Evolutionary conservation across 1,140 invertebrate species (phyloP).

Genomic region (Glossosoma conforme): DNA sequence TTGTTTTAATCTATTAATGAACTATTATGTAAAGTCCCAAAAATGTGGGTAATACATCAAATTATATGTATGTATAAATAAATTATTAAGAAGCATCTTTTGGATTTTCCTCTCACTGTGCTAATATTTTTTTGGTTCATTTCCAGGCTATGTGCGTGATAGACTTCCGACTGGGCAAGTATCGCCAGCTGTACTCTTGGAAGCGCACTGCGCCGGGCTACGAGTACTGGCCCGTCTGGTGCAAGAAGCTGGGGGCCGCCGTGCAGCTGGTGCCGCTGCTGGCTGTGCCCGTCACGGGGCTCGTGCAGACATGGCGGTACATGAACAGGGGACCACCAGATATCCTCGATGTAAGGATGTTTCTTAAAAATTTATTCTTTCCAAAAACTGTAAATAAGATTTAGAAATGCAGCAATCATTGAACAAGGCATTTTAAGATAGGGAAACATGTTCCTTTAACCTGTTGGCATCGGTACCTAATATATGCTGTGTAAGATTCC

Average conservation of each 20-base stretch:
- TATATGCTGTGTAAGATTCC: too few species aligned
- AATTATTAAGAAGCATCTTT: constrained; percentile 6
- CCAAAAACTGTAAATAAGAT: not conserved
- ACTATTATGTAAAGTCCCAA: too few species aligned
- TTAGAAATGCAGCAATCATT: not conserved
- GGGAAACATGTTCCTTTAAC: not conserved
- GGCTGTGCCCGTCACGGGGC: constrained; percentile 68
- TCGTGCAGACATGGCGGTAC: constrained; percentile 80
- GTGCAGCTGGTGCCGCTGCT: constrained; percentile 74
- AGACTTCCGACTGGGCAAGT: constrained; percentile 70
- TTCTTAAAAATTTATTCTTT: constrained; percentile 9
- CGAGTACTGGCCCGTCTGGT: constrained; percentile 70
- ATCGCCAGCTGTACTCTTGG: constrained; percentile 69
- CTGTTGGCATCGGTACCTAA: too few species aligned
- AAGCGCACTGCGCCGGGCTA: constrained; percentile 47
- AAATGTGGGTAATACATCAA: too few species aligned
- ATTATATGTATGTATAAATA: constrained; percentile 1
- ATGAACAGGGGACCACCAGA: constrained; percentile 75
- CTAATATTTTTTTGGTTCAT: constrained; percentile 14
- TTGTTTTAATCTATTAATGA: constrained; percentile 7
- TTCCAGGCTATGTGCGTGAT: constrained; percentile 68
- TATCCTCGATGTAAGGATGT: constrained; percentile 74
- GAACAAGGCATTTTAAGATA: not conserved
- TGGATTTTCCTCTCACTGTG: too few species aligned
- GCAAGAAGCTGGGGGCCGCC: constrained; percentile 68